Evolutionary conservation across 64 coral and sea anemone genomes (phyloP).

Genomic region (Montipora efflorescens): DNA sequence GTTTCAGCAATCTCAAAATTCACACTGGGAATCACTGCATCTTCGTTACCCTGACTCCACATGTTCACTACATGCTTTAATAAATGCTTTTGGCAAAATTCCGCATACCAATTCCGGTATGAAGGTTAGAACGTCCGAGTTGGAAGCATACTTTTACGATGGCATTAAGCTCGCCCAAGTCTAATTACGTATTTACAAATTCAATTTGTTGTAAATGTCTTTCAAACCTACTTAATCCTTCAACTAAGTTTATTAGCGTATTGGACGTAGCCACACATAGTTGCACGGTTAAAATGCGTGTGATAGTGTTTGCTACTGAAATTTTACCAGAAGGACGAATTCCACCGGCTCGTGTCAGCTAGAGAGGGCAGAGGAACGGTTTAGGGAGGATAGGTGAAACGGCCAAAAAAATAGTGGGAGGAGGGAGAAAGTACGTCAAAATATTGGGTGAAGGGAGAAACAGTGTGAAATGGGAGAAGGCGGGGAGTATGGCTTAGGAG

Average conservation of each 20-base stretch:
- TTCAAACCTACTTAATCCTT: not conserved
- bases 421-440: too few relatives aligned
- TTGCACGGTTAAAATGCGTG: not conserved
- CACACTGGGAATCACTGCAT: constrained; percentile 7
- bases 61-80: not conserved
- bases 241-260: not conserved
- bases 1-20: not conserved
- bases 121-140: not conserved
- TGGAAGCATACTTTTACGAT: not conserved
- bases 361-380: too few relatives aligned
- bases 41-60: not conserved
- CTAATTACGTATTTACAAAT: not conserved
- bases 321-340: too few relatives aligned
- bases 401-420: too few relatives aligned
- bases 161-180: not conserved
- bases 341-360: too few relatives aligned
- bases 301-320: too few relatives aligned
- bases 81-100: not conserved
- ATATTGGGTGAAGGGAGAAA: too few relatives aligned
- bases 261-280: not conserved
- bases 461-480: too few relatives aligned
- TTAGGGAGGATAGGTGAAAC: too few relatives aligned
- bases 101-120: not conserved
- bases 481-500: too few relatives aligned
- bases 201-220: not conserved